Base-by-base conservation (phyloP, 2,797 vertebrate genomes). In the Pangasius macronema region DNA sequence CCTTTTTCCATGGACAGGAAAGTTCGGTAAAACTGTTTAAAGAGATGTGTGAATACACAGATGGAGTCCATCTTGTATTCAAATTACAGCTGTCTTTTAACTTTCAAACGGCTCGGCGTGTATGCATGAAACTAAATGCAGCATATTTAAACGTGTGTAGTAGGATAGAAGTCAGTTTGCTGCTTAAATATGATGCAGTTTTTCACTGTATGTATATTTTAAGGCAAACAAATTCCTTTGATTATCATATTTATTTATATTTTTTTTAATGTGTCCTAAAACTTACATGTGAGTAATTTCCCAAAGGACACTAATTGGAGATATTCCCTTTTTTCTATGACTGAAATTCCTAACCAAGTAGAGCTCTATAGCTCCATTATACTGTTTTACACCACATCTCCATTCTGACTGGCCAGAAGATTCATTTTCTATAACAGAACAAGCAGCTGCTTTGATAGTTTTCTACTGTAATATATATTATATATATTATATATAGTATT, bases 1-100 rank as follows among this genome's bases (percentile, higher is more conserved):
- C 27, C 76, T 70, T 77, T 83, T 67, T 77, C 72, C 36, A 65
- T 2, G 61, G 36, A 68, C 57, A 81, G 83, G 59, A 79, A 55
- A 30, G 36, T 84, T 87, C 8, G 20, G 33, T 83, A 57, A 80
- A 55, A 20, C 51, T 3, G 42, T 46, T 42, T 51, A 87, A 75
- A 1, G 20, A 53, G n/a, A 36, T 1, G 2, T 39, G 30, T 3
- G 42, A 65, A 36, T 51, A 61, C 20, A 51, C 79, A 36, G 3
- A 27, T 24, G 39, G 46, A n/a, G 8, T 20, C 49, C 67, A 61
- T 55, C 57, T 51, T 72, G 5, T 49, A 46, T 86, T 68, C 75
- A 67, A 42, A 80, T 39, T 80, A 81, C 57, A 61, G 57, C 51
- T 22, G 51, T 18, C 27, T 55, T 33, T 33, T 30, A 76, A 76